These are phyloP conservation scores for Plectrocnemia conspersa DNA, from an alignment of 1,140 invertebrate genomes.

Conservation along the genomic window DNA sequence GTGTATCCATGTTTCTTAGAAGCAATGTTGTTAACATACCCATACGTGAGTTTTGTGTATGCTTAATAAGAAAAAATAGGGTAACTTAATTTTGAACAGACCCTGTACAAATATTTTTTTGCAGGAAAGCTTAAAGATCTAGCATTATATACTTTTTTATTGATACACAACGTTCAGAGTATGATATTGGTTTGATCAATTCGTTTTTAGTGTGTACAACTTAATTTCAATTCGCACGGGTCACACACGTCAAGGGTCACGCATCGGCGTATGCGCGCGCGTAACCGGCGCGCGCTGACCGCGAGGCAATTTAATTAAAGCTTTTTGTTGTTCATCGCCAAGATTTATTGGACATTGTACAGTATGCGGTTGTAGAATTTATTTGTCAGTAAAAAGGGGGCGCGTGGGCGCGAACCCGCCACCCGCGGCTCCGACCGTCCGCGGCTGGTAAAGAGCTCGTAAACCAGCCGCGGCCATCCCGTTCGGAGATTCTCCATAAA, in stretches of 20 bases:
- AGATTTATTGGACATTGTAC: conserved; percentile 16
- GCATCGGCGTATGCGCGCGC: neutral
- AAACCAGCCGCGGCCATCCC: conserved; percentile 15
- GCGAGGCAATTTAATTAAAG: conserved; percentile 14
- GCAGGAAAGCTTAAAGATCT: no score
- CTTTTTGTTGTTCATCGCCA: conserved; percentile 13
- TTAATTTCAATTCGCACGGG: no score
- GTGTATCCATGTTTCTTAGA: no score
- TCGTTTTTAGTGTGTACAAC: no score
- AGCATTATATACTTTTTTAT: no score
- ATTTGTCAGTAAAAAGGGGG: neutral
- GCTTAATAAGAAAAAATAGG: no score
- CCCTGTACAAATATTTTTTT: no score
- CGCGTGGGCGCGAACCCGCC: conserved; percentile 9
- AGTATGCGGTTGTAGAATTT: conserved; percentile 9
- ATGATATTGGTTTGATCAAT: no score
- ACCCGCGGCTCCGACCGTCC: conserved; percentile 7
- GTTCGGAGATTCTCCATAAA: conserved; percentile 16
- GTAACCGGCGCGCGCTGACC: neutral
- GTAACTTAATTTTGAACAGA: no score
- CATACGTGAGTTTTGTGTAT: no score
- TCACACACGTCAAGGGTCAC: neutral
- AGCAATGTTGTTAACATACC: no score
- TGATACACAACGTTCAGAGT: no score
- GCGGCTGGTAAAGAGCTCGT: conserved; percentile 4